phyloP scores from a whole-genome alignment of 2,888 invertebrate species.

The Phania funesta region DNA sequence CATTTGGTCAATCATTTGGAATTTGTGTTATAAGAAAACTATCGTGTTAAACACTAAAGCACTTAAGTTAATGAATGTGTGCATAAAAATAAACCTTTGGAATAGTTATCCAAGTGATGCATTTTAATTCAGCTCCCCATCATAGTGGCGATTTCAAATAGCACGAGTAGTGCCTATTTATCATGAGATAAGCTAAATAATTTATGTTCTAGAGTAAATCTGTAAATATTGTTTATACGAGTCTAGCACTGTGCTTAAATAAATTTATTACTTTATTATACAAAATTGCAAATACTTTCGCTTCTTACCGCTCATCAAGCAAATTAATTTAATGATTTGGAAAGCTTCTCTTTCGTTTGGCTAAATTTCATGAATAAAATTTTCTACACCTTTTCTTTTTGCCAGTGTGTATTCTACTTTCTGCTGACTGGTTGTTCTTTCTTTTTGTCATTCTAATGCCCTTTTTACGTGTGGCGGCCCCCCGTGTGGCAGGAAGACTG shows the following conservation, averaged over 20 bases:
- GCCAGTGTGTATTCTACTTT: background rate
- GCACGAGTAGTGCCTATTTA: background rate
- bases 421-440: background rate
- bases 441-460: background rate
- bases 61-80: conserved; percentile 50
- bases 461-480: background rate
- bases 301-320: background rate
- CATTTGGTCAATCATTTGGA: conserved; percentile 49
- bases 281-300: conserved; percentile 28
- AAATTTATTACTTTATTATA: conserved; percentile 66
- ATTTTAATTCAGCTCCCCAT: background rate
- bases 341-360: conserved; percentile 38
- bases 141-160: background rate
- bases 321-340: conserved; percentile 63
- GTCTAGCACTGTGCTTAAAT: background rate
- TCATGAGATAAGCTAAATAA: conserved; percentile 1
- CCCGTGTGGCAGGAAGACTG: background rate
- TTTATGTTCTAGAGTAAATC: background rate
- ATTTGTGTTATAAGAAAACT: conserved; percentile 49
- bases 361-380: conserved; percentile 57
- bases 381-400: conserved; percentile 25
- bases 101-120: background rate
- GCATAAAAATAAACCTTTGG: background rate
- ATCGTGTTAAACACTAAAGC: conserved; percentile 15
- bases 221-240: conserved; percentile 9